These are phyloP conservation scores for Irena cyanogastra DNA, from an alignment of 2,113 vertebrate species.

Conservation along the genomic window DNA sequence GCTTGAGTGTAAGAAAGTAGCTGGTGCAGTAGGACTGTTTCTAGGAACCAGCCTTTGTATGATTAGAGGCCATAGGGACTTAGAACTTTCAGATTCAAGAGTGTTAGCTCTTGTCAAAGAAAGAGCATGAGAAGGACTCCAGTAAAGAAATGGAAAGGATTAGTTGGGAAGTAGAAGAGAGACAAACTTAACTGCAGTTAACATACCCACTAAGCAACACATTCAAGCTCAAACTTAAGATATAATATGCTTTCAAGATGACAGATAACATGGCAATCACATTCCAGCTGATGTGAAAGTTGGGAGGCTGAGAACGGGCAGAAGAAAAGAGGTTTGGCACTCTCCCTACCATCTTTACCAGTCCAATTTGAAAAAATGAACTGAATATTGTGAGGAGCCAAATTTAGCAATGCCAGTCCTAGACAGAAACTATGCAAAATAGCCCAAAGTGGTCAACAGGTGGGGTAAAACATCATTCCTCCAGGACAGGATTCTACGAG, in stretches of 20 bases:
- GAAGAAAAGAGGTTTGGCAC: neutral
- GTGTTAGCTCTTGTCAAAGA: neutral
- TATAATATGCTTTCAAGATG: neutral
- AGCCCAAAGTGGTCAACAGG: neutral
- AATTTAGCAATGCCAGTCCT: neutral
- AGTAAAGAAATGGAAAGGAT: neutral
- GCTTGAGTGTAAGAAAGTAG: neutral
- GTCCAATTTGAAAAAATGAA: neutral
- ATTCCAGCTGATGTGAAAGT: neutral
- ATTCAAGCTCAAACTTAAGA: neutral
- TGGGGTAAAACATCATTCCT: neutral
- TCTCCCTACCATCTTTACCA: neutral
- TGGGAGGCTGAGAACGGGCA: neutral
- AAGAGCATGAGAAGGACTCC: neutral
- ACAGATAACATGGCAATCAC: fast-evolving
- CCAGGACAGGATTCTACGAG: neutral
- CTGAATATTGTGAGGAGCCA: neutral
- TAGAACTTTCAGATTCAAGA: neutral
- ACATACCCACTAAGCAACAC: neutral
- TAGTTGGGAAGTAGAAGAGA: neutral
- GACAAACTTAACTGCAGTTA: neutral
- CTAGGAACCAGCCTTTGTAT: neutral
- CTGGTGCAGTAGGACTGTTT: neutral
- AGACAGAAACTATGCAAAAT: neutral
- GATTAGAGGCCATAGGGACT: neutral